Conservation (phyloP, 2,113 vertebrate species). For the Microcebus tavaratra region DNA sequence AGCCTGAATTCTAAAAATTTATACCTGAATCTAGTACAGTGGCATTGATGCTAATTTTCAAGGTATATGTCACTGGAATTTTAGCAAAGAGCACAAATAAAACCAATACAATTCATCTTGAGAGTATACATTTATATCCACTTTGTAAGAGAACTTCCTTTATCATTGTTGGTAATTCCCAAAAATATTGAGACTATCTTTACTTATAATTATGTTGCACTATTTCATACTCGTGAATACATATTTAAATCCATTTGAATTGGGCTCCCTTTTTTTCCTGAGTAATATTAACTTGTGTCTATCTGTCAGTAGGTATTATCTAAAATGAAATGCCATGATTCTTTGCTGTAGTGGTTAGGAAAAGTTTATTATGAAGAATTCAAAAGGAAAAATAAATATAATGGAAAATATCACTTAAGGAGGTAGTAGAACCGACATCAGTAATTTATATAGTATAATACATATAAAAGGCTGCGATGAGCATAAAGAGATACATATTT, state of each 20-base stretch:
- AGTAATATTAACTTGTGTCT: background rate
- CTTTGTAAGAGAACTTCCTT: background rate
- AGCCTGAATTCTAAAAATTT: background rate
- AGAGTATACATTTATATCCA: background rate
- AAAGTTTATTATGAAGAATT: background rate
- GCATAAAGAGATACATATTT: background rate
- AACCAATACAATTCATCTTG: background rate
- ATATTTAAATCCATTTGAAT: background rate
- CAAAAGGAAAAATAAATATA: background rate
- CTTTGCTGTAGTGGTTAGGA: background rate
- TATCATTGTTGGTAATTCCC: background rate
- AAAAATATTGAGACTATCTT: background rate
- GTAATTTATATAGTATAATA: background rate
- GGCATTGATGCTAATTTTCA: background rate
- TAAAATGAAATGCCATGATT: background rate
- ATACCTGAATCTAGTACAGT: background rate
- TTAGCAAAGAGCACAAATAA: background rate
- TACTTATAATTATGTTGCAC: background rate
- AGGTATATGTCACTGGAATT: background rate
- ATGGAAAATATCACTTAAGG: background rate
- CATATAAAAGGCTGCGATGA: background rate
- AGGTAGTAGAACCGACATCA: background rate
- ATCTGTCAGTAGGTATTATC: background rate
- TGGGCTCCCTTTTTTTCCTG: background rate
- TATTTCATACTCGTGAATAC: background rate